Conservation (phyloP, 2,888 invertebrate species). For the Sericinus montela region DNA sequence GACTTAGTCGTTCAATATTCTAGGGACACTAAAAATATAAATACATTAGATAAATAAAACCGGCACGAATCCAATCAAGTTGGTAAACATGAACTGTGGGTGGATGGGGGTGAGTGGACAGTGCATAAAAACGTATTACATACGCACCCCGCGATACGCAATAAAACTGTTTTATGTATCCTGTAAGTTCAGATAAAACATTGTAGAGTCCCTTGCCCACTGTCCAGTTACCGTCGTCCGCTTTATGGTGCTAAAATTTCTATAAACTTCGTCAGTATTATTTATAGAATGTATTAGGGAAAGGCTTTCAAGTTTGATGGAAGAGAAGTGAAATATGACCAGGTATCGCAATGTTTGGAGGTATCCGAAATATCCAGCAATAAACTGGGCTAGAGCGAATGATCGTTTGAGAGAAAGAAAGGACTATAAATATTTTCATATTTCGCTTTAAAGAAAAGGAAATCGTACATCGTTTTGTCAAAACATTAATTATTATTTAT, state of each 20-base stretch:
- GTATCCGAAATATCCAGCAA: not conserved
- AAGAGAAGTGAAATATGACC: conserved; percentile 3
- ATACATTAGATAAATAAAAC: conserved; percentile 61
- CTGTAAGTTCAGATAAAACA: conserved; percentile 56
- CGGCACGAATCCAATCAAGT: conserved; percentile 74
- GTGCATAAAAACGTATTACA: conserved; percentile 37
- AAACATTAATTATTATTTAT: no score
- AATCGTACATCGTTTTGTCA: no score
- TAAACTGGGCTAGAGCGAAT: no score
- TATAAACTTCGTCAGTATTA: conserved; percentile 52
- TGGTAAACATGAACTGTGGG: conserved; percentile 49
- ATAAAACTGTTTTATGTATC: conserved; percentile 69
- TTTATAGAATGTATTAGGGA: conserved; percentile 25
- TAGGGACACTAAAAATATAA: conserved; percentile 50
- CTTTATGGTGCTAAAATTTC: conserved; percentile 74
- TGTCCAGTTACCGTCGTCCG: conserved; percentile 56
- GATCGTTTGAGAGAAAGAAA: no score
- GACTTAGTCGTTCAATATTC: conserved; percentile 29
- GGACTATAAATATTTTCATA: no score
- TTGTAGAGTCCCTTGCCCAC: conserved; percentile 46
- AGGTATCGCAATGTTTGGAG: not conserved
- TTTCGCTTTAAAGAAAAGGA: no score
- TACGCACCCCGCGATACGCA: conserved; percentile 46
- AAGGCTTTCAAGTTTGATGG: conserved; percentile 8
- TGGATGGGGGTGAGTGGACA: conserved; percentile 36